Percentiles rank a stretch among this genome's conserved stretches.
phyloP scores from a whole-genome alignment of 2,113 vertebrate genomes.

The Ploceus nigricollis region DNA sequence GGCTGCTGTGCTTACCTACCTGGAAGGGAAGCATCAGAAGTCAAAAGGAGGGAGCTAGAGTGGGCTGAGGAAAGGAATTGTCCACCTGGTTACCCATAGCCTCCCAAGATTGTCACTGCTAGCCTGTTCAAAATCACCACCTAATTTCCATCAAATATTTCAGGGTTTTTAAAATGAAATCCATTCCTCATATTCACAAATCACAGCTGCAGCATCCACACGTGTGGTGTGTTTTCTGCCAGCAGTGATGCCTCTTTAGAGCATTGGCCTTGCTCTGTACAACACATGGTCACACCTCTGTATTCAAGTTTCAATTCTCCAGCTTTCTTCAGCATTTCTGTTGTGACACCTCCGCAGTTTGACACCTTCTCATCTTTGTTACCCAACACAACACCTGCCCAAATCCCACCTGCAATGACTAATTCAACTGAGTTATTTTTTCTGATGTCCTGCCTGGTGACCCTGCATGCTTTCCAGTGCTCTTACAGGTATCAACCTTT shows the following conservation, averaged over 20 bases:
- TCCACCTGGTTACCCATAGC: not conserved
- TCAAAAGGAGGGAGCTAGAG: not conserved
- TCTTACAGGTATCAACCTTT: not conserved
- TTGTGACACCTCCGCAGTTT: not conserved
- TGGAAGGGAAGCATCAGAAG: not conserved
- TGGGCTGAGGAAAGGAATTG: not conserved
- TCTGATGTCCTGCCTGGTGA: not conserved
- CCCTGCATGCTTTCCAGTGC: not conserved
- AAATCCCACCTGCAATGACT: not conserved
- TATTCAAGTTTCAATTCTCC: not conserved
- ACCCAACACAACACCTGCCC: not conserved
- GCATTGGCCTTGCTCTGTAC: not conserved
- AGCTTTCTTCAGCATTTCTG: not conserved
- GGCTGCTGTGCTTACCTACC: not conserved
- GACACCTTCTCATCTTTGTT: not conserved
- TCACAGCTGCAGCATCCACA: accelerated
- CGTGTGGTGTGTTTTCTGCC: accelerated
- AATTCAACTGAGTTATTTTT: not conserved
- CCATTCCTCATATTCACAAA: not conserved
- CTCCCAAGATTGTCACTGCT: not conserved
- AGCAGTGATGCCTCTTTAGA: not conserved
- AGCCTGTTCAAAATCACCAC: not conserved
- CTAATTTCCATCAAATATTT: not conserved
- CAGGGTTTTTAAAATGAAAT: not conserved
- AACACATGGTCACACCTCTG: accelerated